Conservation (phyloP, 2,888 invertebrate species). For the Sycophila texana region DNA sequence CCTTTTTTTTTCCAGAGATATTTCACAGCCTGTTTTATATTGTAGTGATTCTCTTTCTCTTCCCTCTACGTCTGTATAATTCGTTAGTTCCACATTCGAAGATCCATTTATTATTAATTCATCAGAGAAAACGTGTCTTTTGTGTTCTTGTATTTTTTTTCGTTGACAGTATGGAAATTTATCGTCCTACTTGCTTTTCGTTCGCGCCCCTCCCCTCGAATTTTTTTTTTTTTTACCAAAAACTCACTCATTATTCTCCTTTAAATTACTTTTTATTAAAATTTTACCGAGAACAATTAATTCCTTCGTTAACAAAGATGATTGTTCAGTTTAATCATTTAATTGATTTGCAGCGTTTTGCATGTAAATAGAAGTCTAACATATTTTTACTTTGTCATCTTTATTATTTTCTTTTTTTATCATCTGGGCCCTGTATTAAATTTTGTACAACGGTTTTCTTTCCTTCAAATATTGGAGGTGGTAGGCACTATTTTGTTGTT, state of each 20-base stretch:
- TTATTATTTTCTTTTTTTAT: constrained; percentile 59
- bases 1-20: constrained; percentile 64
- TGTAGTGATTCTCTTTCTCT: constrained; percentile 57
- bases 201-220: constrained; percentile 17
- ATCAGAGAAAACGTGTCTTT: constrained; percentile 51
- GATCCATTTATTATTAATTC: constrained; percentile 19
- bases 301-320: constrained; percentile 57
- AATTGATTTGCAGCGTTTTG: constrained; percentile 58
- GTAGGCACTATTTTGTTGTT: constrained; percentile 71
- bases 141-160: constrained; percentile 21
- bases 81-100: constrained; percentile 42
- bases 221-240: constrained; percentile 15
- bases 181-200: constrained; percentile 27
- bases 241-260: not conserved
- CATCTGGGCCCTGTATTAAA: constrained; percentile 72
- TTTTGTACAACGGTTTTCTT: constrained; percentile 71
- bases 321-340: constrained; percentile 61
- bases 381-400: constrained; percentile 57
- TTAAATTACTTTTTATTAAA: constrained; percentile 27
- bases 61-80: constrained; percentile 51
- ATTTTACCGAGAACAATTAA: constrained; percentile 52
- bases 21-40: constrained; percentile 69
- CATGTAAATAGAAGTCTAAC: constrained; percentile 66
- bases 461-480: constrained; percentile 67
- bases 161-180: too few species aligned